Base-by-base conservation (phyloP, 2,888 invertebrate genomes). In the Tinea semifulvella region DNA sequence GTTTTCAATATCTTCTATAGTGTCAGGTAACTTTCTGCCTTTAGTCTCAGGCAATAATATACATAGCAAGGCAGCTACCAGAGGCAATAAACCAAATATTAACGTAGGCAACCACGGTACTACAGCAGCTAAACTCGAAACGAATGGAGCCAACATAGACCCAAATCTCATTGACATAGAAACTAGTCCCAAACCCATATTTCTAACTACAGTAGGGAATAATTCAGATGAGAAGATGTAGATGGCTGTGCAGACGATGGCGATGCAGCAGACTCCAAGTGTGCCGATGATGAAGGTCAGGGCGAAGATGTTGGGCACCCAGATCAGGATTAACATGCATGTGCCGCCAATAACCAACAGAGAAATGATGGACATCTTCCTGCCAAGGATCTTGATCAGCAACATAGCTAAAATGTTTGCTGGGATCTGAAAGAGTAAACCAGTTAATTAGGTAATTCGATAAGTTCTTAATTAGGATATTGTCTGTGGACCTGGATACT, bases 161-260 rank as follows among this genome's bases (percentile, higher is more conserved):
- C 95, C 96, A 11, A 94, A 63, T 50, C 95, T 83, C 45, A 94
- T 94, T 31, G 87, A 85, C 79, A 91, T 91, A 0, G 94, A 94
- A 43, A 90, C 88, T 0, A 89, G 84, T 0, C 96, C 95, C 60
- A 95, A 85, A 0, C 92, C 94, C 60, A 91, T 88, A 56, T 94
- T 95, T 10, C 96, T 83, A 0, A 94, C 88, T 0, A 93, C 89
- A 0, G 96, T 96, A 0, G 96, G 96, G 60, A 92, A 95, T 4
- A 94, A 62, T 64, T 96, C 96, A 0, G 93, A 91, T 0, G 91
- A 88, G 65, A 89, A 94, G 6, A 96, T 85, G 62, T 95, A 96
- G 7, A 90, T 88, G 1, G 91, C 88, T 0, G 91, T 88, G 52
- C 94, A 94, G 0, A 89, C 87, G 0, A 92, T 84, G 0, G 92